phyloP scores from a whole-genome alignment of 2,113 vertebrate species.

The Porphyrio hochstetteri region DNA sequence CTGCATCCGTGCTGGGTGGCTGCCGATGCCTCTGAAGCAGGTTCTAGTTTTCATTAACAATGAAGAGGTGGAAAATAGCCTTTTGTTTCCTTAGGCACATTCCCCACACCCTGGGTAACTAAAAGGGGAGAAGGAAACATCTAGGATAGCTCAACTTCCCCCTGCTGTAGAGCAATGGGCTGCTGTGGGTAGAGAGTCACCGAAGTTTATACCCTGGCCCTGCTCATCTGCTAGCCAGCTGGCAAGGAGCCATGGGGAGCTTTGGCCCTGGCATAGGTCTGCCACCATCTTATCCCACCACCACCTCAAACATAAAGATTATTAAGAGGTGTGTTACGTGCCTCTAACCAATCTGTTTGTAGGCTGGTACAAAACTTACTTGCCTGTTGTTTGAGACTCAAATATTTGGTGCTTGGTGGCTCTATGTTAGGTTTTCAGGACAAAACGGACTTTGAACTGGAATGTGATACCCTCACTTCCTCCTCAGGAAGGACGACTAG shows the following conservation, averaged over 20 bases:
- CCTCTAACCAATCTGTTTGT: accelerated
- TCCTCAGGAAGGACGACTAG: neutral
- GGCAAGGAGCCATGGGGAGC: neutral
- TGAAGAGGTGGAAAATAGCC: neutral
- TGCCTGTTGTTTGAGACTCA: conserved; percentile 3
- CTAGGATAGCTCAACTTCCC: neutral
- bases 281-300: neutral
- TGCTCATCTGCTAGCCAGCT: neutral
- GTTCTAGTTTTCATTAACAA: neutral
- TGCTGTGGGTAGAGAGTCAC: neutral
- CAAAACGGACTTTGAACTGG: conserved; percentile 39
- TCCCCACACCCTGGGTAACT: neutral
- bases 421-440: neutral
- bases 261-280: neutral
- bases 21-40: neutral
- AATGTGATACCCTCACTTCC: neutral
- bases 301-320: neutral
- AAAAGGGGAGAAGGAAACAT: neutral
- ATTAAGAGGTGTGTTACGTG: neutral
- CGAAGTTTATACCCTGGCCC: neutral
- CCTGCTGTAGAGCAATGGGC: neutral
- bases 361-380: neutral
- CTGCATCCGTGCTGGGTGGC: neutral
- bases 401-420: conserved; percentile 14
- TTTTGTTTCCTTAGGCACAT: neutral